Percentiles rank a stretch among this genome's conserved stretches.
These are phyloP conservation scores for Danio rerio DNA, from an alignment of 2,113 vertebrate genomes.

Conservation along the genomic window GRCz12tu NC_133182.1:74486501-74487000, in stretches of 20 bases:
- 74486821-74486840: conserved; percentile 80
- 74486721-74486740: conserved; percentile 63
- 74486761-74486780: conserved; percentile 72
- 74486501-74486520: too few species aligned
- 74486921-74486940: conserved; percentile 63
- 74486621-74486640: too few species aligned
- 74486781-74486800: conserved; percentile 75
- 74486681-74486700: conserved; percentile 57
- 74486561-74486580: too few species aligned
- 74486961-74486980: too few species aligned
- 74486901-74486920: conserved; percentile 68
- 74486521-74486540: too few species aligned
- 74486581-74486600: too few species aligned
- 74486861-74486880: conserved; percentile 81
- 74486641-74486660: too few species aligned
- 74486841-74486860: conserved; percentile 80
- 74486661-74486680: conserved; percentile 50
- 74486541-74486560: too few species aligned
- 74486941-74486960: conserved; percentile 45
- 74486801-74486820: conserved; percentile 80
- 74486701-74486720: conserved; percentile 73
- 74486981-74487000: too few species aligned
- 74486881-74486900: conserved; percentile 70
- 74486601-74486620: too few species aligned
- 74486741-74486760: conserved; percentile 70